These are phyloP conservation scores for Trematocara unimaculatum DNA, from an alignment of 2,113 vertebrate genomes.

Conservation along the genomic window DNA sequence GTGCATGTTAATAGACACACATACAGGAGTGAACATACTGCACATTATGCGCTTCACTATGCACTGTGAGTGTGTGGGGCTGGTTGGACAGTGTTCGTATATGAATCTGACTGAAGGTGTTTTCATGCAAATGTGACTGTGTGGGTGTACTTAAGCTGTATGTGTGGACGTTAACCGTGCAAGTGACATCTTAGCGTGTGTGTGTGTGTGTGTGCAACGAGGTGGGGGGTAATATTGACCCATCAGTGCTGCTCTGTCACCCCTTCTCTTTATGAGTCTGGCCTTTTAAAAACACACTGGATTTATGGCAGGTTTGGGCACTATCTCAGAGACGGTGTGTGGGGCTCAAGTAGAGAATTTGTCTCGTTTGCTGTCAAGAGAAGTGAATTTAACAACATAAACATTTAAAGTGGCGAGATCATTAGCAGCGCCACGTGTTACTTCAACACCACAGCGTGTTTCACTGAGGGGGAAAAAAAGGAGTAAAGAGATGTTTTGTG, in stretches of 20 bases:
- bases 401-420: conserved; percentile 5
- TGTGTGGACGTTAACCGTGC: not conserved
- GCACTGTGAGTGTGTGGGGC: not conserved
- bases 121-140: conserved; percentile 10
- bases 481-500: not conserved
- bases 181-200: not conserved
- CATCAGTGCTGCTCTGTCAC: conserved; percentile 52
- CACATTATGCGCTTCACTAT: conserved; percentile 12
- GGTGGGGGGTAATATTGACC: conserved; percentile 39
- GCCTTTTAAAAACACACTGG: conserved; percentile 60
- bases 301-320: conserved; percentile 60
- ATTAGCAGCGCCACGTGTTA: not conserved
- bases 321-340: conserved; percentile 24
- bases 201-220: not conserved
- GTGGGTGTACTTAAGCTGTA: not conserved
- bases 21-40: not conserved
- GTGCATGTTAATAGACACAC: conserved; percentile 8
- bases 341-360: not conserved
- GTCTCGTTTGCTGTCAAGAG: conserved; percentile 4
- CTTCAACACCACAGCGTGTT: not conserved
- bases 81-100: not conserved
- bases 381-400: conserved; percentile 3
- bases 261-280: conserved; percentile 59
- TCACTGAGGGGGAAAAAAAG: not conserved
- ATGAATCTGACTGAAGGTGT: not conserved